Evolutionary conservation across 2,113 vertebrate species (phyloP).

Genomic region (Ochotona princeps): DNA sequence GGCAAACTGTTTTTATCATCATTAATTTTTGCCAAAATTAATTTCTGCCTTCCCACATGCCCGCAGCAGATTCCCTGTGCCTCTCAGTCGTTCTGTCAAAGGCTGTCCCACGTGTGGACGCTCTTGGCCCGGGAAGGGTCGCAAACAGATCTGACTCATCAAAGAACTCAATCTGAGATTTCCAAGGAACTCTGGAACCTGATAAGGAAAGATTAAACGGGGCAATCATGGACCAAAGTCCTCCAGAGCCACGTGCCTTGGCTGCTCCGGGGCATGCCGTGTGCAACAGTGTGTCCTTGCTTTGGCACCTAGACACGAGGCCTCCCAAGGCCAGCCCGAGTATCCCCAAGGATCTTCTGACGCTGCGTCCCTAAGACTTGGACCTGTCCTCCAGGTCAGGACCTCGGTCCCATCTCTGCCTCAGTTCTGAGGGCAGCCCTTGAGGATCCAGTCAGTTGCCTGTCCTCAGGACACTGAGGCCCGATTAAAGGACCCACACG

Average conservation of each 20-base stretch:
- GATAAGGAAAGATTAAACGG: neutral
- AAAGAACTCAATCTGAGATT: constrained; percentile 76
- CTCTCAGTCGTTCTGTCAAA: constrained; percentile 56
- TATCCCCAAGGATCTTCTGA: neutral
- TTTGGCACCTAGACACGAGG: fast-evolving
- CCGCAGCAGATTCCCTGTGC: no score
- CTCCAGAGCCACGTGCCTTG: neutral
- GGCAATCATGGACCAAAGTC: neutral
- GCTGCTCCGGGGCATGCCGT: neutral
- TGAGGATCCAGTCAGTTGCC: neutral
- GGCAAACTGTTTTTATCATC: neutral
- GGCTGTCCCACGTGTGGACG: constrained; percentile 76
- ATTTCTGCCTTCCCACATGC: fast-evolving
- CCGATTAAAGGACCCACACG: neutral
- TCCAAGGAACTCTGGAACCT: constrained; percentile 47
- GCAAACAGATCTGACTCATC: constrained; percentile 82
- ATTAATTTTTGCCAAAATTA: neutral
- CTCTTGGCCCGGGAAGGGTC: constrained; percentile 73
- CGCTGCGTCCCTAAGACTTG: fast-evolving
- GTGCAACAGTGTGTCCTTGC: fast-evolving
- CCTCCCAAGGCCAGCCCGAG: fast-evolving
- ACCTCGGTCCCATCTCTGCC: fast-evolving
- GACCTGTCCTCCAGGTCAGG: fast-evolving
- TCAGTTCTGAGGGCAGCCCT: neutral
- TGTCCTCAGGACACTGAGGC: neutral